These are phyloP conservation scores for Nansenia antarctica DNA, from an alignment of 2,113 vertebrate genomes.

Conservation along the genomic window DNA sequence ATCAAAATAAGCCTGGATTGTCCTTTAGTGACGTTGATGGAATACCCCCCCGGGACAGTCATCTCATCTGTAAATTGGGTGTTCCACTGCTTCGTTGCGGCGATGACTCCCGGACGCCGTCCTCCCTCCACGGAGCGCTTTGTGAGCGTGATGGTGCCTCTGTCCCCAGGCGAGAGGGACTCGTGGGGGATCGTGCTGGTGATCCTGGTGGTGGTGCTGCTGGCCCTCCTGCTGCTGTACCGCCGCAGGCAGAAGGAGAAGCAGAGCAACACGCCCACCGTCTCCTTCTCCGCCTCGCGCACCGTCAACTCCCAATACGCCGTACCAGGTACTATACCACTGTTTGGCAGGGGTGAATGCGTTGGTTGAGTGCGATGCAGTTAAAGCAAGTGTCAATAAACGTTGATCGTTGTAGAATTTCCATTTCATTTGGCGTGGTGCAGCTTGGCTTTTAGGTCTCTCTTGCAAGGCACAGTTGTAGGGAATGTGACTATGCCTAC, in stretches of 20 bases:
- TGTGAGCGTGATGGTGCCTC: constrained; percentile 78
- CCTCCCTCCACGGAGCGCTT: constrained; percentile 37
- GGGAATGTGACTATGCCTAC: too few species aligned
- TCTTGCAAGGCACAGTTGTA: too few species aligned
- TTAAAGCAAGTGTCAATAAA: too few species aligned
- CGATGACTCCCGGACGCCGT: background rate
- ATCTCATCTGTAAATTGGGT: too few species aligned
- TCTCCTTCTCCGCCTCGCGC: constrained; percentile 83
- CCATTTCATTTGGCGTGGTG: too few species aligned
- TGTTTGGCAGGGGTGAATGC: too few species aligned
- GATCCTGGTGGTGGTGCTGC: constrained; percentile 77
- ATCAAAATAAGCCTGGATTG: too few species aligned
- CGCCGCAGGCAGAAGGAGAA: constrained; percentile 83
- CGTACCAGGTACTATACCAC: constrained; percentile 81
- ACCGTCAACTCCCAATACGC: constrained; percentile 83
- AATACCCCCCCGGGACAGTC: too few species aligned
- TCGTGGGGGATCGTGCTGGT: constrained; percentile 84
- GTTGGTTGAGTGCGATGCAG: too few species aligned
- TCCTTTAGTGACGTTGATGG: too few species aligned
- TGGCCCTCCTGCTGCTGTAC: constrained; percentile 79
- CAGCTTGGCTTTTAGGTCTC: too few species aligned
- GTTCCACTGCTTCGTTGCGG: background rate
- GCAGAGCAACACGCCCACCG: constrained; percentile 76
- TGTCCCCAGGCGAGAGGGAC: constrained; percentile 73
- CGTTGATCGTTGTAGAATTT: too few species aligned